phyloP scores from a whole-genome alignment of 2,888 invertebrate genomes.

The Agonopterix arenella region DNA sequence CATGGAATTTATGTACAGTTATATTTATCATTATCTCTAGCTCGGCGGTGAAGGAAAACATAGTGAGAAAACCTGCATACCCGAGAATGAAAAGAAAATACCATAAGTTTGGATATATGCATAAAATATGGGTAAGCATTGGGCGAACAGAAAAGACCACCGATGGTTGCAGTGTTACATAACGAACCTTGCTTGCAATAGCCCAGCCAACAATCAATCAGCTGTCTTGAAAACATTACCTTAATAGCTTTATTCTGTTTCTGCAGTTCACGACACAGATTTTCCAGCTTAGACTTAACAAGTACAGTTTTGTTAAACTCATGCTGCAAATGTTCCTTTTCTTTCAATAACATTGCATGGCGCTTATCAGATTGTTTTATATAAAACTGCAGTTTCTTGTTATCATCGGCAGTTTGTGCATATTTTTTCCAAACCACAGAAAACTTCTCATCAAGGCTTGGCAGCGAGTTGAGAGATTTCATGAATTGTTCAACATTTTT shows the following conservation, averaged over 20 bases:
- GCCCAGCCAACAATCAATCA: no score
- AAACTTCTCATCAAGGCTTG: constrained; percentile 82
- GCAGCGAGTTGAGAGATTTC: constrained; percentile 74
- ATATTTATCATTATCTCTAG: no score
- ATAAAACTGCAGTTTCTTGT: constrained; percentile 75
- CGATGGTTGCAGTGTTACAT: no score
- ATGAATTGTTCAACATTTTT: constrained; percentile 81
- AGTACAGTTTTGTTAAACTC: constrained; percentile 90
- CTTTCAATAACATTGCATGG: constrained; percentile 78
- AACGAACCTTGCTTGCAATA: no score
- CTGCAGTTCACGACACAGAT: constrained; percentile 94
- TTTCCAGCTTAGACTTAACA: constrained; percentile 90
- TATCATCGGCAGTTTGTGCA: constrained; percentile 85
- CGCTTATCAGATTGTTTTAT: constrained; percentile 79
- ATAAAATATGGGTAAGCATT: no score
- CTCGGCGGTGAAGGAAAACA: no score
- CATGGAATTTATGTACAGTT: no score
- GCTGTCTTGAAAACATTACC: constrained; percentile 53
- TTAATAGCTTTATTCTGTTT: constrained; percentile 94
- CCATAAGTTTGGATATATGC: no score
- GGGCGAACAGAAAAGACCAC: no score
- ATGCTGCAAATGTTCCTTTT: constrained; percentile 88
- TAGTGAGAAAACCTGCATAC: no score
- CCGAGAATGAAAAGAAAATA: no score
- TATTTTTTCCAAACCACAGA: constrained; percentile 85